Percentiles rank a stretch among this genome's conserved stretches.
phyloP scores from a whole-genome alignment of 2,888 invertebrate species.

The Orgyia antiqua region DNA sequence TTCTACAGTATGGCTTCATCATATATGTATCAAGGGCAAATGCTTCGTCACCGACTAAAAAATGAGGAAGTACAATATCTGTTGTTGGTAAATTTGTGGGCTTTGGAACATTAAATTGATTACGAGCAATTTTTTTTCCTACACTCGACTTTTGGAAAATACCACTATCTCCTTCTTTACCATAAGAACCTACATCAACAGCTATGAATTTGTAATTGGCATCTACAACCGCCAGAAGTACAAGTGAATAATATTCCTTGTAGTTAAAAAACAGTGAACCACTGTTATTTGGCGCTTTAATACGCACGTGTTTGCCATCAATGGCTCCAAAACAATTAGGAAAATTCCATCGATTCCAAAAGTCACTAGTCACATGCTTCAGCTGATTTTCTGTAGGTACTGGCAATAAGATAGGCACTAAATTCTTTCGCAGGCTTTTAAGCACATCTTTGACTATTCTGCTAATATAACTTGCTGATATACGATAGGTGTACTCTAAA shows the following conservation, averaged over 20 bases:
- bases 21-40: slow-evolving; percentile 12
- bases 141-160: slow-evolving; percentile 5
- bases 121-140: slow-evolving; percentile 6
- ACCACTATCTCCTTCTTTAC: slow-evolving; percentile 6
- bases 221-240: slow-evolving; percentile 24
- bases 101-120: slow-evolving; percentile 6
- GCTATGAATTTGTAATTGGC: slow-evolving; percentile 25
- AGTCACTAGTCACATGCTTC: too few species aligned
- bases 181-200: slow-evolving; percentile 19
- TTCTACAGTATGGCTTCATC: slow-evolving; percentile 10
- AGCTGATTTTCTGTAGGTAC: too few species aligned
- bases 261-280: slow-evolving; percentile 14
- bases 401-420: too few species aligned
- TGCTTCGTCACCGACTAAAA: slow-evolving; percentile 12
- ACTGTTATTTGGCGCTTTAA: slow-evolving; percentile 10
- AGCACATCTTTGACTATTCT: too few species aligned
- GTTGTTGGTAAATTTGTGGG: slow-evolving; percentile 8
- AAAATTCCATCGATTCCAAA: too few species aligned
- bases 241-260: slow-evolving; percentile 19
- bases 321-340: slow-evolving; percentile 10
- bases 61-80: slow-evolving; percentile 5
- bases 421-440: too few species aligned
- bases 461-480: too few species aligned
- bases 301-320: slow-evolving; percentile 9
- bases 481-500: too few species aligned